A percentile compares a stretch with the other conserved stretches of the same genome.
phyloP scores from a whole-genome alignment of 2,888 invertebrate genomes.

The Drosophila flavopinicola region DNA sequence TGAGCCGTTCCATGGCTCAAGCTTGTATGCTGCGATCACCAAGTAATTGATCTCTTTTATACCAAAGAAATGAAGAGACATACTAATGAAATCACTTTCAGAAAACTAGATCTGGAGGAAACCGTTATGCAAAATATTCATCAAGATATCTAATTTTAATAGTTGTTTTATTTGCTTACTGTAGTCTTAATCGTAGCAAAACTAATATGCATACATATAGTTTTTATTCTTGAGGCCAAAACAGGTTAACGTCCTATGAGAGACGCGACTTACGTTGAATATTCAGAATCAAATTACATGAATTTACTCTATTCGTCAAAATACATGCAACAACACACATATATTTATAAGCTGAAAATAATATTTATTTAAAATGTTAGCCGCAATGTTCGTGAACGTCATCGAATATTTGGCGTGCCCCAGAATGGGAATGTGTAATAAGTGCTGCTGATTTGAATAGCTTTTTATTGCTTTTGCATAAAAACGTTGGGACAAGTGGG shows the following conservation, averaged over 20 bases:
- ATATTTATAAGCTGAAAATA: conserved; percentile 4
- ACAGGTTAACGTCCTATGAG: conserved; percentile 27
- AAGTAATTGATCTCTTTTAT: conserved; percentile 47
- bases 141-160: conserved; percentile 13
- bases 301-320: conserved; percentile 9
- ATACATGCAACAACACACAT: neutral
- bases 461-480: conserved; percentile 4
- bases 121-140: conserved; percentile 40
- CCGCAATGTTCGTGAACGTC: neutral
- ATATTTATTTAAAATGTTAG: conserved; percentile 23
- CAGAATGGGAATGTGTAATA: conserved; percentile 9
- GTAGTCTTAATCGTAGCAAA: conserved; percentile 18
- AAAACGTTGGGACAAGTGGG: neutral
- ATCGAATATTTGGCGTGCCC: neutral
- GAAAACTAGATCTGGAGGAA: conserved; percentile 15
- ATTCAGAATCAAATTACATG: conserved; percentile 12
- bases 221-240: conserved; percentile 5
- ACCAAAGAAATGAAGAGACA: conserved; percentile 12
- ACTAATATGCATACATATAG: conserved; percentile 15
- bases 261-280: conserved; percentile 5
- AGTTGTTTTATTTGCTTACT: conserved; percentile 34
- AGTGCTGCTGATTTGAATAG: conserved; percentile 1
- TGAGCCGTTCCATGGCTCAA: conserved; percentile 29
- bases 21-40: conserved; percentile 21
- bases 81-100: conserved; percentile 22